Conservation (phyloP, 2,113 vertebrate genomes). For the Ceyx melanurus region DNA sequence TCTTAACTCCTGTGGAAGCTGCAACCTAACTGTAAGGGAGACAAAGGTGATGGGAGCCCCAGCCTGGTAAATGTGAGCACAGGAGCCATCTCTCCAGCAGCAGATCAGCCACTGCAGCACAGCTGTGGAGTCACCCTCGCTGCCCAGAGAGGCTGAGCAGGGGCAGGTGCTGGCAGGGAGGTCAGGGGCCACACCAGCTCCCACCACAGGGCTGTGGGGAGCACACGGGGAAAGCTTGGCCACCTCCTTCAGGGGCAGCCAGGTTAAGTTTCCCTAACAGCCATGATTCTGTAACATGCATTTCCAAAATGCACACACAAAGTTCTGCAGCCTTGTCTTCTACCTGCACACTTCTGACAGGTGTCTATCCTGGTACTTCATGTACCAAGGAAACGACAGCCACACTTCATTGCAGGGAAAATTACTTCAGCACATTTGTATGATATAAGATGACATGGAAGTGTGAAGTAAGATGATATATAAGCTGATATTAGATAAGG, state of each 20-base stretch:
- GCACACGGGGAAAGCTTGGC: background rate
- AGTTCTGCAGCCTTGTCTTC: background rate
- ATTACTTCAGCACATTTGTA: background rate
- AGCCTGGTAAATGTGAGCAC: background rate
- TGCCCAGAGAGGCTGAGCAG: background rate
- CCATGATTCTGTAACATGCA: background rate
- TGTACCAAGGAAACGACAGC: background rate
- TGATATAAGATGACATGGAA: background rate
- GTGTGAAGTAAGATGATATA: background rate
- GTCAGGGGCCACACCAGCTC: background rate
- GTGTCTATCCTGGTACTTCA: background rate
- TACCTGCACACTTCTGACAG: background rate
- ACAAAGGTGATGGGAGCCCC: background rate
- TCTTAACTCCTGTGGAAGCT: background rate
- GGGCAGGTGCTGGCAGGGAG: background rate
- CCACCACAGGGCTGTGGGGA: background rate
- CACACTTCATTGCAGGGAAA: background rate
- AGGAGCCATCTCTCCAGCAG: background rate
- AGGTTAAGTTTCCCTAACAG: background rate
- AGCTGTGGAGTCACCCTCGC: background rate
- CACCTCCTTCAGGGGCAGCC: background rate
- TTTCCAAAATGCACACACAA: fast-evolving
- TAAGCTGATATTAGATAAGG: slow-evolving; percentile 25
- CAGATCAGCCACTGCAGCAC: fast-evolving
- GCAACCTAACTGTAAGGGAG: background rate